These are phyloP conservation scores for Gambelia wislizenii DNA, from an alignment of 2,797 vertebrate species.

Conservation along the genomic window DNA sequence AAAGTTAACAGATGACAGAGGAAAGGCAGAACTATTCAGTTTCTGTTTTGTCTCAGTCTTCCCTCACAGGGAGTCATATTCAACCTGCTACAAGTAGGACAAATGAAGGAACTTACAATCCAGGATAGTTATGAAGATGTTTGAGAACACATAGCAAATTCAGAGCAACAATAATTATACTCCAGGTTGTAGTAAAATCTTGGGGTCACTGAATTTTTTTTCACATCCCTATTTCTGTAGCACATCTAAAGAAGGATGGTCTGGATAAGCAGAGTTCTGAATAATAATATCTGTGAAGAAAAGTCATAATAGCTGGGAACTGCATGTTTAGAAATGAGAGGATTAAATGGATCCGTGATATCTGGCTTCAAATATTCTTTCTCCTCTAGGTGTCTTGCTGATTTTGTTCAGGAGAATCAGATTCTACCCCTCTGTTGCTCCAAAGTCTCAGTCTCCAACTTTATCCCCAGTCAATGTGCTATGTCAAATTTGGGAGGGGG, in stretches of 20 bases:
- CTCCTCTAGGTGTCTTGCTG: not conserved
- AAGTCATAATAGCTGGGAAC: not conserved
- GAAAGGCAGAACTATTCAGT: not conserved
- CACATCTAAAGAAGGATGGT: not conserved
- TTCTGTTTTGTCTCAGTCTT: too few species aligned
- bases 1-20: not conserved
- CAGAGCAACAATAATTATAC: too few species aligned
- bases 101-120: too few species aligned
- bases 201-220: too few species aligned
- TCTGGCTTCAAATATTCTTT: not conserved
- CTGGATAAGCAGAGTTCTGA: not conserved
- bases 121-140: too few species aligned
- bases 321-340: not conserved
- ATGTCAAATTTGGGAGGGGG: not conserved
- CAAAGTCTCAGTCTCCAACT: not conserved
- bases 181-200: too few species aligned
- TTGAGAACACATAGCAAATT: too few species aligned
- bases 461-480: not conserved
- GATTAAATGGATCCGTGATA: not conserved
- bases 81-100: too few species aligned
- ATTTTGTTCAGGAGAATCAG: not conserved
- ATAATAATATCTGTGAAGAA: not conserved
- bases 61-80: too few species aligned
- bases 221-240: not conserved
- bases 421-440: not conserved